Conservation (phyloP, 2,888 invertebrate genomes). For the Alloscopus bannaensis region DNA sequence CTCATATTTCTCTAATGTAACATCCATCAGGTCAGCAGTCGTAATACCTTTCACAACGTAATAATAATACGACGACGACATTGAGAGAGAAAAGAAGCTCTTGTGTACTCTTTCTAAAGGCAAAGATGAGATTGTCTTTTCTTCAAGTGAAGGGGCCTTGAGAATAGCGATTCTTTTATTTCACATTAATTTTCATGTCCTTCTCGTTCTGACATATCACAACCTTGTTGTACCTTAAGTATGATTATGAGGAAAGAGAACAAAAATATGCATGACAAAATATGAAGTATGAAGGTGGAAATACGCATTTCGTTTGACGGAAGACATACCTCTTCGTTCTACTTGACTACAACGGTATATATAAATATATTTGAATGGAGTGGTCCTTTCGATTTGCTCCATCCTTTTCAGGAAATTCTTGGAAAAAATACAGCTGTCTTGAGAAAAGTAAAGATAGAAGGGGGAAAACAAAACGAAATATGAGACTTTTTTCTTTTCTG, state of each 20-base stretch:
- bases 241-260: background rate
- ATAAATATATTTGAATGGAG: too few species aligned
- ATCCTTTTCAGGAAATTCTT: too few species aligned
- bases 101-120: slow-evolving; percentile 3
- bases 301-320: too few species aligned
- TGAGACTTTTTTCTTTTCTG: background rate
- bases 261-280: too few species aligned
- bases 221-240: background rate
- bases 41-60: too few species aligned
- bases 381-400: too few species aligned
- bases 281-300: too few species aligned
- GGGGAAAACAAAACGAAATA: slow-evolving; percentile 16
- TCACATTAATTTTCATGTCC: slow-evolving; percentile 25
- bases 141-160: slow-evolving; percentile 21
- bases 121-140: slow-evolving; percentile 22
- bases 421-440: slow-evolving; percentile 19
- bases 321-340: too few species aligned
- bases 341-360: too few species aligned
- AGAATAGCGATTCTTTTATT: slow-evolving; percentile 18
- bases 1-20: background rate
- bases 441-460: background rate
- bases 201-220: too few species aligned
- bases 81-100: background rate
- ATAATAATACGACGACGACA: background rate
- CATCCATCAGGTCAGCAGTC: background rate